Base-by-base conservation (phyloP, 2,888 invertebrate genomes). In the Lasioglossum lativentre region DNA sequence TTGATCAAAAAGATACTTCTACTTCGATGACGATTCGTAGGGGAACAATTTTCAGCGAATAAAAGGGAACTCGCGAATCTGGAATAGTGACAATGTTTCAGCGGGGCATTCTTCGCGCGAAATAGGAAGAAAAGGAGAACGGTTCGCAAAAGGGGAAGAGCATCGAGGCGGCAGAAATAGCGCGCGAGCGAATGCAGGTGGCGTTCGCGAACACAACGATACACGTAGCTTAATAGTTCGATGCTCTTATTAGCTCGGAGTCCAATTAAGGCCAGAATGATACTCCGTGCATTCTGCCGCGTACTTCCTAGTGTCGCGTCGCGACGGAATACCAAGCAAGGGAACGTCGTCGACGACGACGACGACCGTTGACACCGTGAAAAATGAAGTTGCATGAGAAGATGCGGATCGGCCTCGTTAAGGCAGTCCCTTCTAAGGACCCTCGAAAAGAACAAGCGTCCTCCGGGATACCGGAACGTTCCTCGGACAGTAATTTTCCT, bases 191-290 rank as follows among this genome's bases (percentile, higher is more conserved):
- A 77, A 78, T 86, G 82, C 82, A 83, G 74, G 74, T 75, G 75
- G 47, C 78, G 70, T 70, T 85, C 71, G 86, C 81, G 78, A 79
- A 76, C 80, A 79, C 83, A 88, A 82, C 86, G 77, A 86, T 89
- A 86, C 74, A 75, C 75, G 77, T 74, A 71, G 75, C 79, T 84
- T 78, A 80, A 83, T 82, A 85, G 85, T 89, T 85, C 86, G 87
- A 85, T 77, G 88, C 86, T 89, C 89, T 88, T 89, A 93, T 92
- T 89, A 91, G 86, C 90, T 86, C 78, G 42, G 74, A 85, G 86
- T 86, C 91, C 93, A 94, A 93, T 94, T 94, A 93, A 93, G 91
- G 92, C 78, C 89, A 89, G 92, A 90, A 89, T 83, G 88, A 85
- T 87, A 90, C 90, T 88, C 83, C 75, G 81, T 84, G 83, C 81